Percentiles rank a stretch among this genome's conserved stretches.
These are phyloP conservation scores for Machaerirhynchus nigripectus DNA, from an alignment of 2,113 vertebrate genomes.

Conservation along the genomic window DNA sequence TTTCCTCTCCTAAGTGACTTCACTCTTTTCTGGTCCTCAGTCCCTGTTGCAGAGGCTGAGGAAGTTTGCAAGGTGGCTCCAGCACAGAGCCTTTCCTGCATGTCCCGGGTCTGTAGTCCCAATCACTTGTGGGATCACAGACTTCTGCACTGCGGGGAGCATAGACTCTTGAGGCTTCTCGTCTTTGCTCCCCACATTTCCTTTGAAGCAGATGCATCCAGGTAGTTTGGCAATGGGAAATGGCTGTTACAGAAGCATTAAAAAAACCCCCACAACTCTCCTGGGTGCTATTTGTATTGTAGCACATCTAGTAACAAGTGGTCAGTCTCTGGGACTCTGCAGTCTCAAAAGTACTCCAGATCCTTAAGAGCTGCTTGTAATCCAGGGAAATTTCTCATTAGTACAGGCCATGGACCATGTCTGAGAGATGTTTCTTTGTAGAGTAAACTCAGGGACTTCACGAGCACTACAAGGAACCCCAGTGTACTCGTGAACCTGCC, in stretches of 20 bases:
- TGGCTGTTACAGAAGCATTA: background rate
- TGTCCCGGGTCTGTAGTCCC: background rate
- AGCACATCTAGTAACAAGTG: background rate
- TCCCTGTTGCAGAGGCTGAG: background rate
- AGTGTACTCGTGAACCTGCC: background rate
- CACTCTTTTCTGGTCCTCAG: background rate
- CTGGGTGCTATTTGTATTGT: background rate
- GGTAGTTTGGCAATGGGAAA: background rate
- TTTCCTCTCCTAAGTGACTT: background rate
- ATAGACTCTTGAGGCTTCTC: background rate
- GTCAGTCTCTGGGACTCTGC: background rate
- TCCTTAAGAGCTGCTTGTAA: background rate
- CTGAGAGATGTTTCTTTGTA: background rate
- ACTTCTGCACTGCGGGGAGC: background rate
- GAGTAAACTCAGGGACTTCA: slow-evolving; percentile 36
- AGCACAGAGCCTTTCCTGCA: background rate
- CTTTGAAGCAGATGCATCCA: background rate
- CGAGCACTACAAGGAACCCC: background rate
- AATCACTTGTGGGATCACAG: background rate
- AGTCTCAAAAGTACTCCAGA: background rate
- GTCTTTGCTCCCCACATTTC: background rate
- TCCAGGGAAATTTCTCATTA: background rate
- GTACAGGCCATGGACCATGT: background rate
- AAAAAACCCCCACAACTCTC: background rate
- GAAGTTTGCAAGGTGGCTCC: background rate